Evolutionary conservation across 2,797 vertebrate species (phyloP).

Genomic region (Holocentrus rufus): DNA sequence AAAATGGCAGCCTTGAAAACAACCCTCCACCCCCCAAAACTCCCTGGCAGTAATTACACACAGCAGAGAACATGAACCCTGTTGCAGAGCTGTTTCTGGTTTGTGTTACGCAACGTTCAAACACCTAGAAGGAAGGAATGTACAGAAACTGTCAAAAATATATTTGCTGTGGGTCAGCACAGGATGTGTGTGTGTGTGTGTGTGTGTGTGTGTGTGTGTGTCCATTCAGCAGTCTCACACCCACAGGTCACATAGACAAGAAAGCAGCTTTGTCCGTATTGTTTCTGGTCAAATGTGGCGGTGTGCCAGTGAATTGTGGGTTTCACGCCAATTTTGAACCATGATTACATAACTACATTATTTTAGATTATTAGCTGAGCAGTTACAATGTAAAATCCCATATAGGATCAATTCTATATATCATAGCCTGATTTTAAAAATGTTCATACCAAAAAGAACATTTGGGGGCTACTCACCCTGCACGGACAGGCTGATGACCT

Average conservation of each 20-base stretch:
- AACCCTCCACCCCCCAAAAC: not conserved
- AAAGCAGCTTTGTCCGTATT: too few species aligned
- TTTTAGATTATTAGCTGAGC: too few species aligned
- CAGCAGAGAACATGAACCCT: not conserved
- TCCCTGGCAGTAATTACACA: conserved; percentile 20
- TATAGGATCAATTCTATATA: too few species aligned
- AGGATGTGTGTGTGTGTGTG: too few species aligned
- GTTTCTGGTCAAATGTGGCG: too few species aligned
- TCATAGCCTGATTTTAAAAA: too few species aligned
- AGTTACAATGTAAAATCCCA: too few species aligned
- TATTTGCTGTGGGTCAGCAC: not conserved
- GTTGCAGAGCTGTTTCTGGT: not conserved
- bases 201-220: not conserved
- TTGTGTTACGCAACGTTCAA: not conserved
- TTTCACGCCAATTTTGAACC: too few species aligned
- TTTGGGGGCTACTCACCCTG: conserved; percentile 69
- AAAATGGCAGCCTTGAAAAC: too few species aligned
- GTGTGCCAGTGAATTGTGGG: too few species aligned
- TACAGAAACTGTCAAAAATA: not conserved
- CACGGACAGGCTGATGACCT: conserved; percentile 27
- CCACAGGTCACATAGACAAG: too few species aligned
- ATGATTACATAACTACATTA: too few species aligned
- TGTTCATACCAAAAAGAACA: not conserved
- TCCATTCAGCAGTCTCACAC: conserved; percentile 9
- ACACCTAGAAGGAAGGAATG: not conserved